phyloP scores from a whole-genome alignment of 2,888 invertebrate species.

The Elegia similella region DNA sequence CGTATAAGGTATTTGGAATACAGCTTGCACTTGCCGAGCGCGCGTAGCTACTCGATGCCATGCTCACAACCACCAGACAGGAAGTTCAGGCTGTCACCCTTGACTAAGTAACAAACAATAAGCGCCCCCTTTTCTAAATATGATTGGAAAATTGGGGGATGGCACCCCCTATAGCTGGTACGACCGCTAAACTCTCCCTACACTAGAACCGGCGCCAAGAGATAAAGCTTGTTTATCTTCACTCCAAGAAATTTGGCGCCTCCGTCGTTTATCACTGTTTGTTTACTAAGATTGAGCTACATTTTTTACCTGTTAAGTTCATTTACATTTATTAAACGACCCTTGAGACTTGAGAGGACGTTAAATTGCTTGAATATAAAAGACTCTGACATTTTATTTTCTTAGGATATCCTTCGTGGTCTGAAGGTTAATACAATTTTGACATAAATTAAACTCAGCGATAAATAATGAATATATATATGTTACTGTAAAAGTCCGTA shows the following conservation, averaged over 20 bases:
- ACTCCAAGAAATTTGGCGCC: slow-evolving; percentile 51
- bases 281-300: slow-evolving; percentile 48
- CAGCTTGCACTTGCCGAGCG: too few species aligned
- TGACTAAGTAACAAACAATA: too few species aligned
- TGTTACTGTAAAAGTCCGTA: too few species aligned
- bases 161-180: too few species aligned
- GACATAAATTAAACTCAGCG: not conserved
- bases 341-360: slow-evolving; percentile 2
- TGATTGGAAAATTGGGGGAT: too few species aligned
- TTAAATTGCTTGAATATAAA: not conserved
- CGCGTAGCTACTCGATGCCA: too few species aligned
- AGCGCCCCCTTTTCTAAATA: too few species aligned
- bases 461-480: not conserved
- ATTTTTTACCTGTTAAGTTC: slow-evolving; percentile 41
- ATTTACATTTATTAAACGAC: slow-evolving; percentile 29
- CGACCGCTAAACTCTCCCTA: too few species aligned
- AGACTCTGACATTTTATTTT: not conserved
- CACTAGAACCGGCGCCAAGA: slow-evolving; percentile 20
- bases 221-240: slow-evolving; percentile 41
- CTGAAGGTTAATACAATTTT: not conserved
- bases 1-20: too few species aligned
- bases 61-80: too few species aligned
- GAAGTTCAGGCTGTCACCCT: too few species aligned
- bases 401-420: not conserved
- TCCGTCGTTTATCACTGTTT: slow-evolving; percentile 44